phyloP scores from a whole-genome alignment of 2,113 vertebrate genomes.

The Arvicanthis niloticus region DNA sequence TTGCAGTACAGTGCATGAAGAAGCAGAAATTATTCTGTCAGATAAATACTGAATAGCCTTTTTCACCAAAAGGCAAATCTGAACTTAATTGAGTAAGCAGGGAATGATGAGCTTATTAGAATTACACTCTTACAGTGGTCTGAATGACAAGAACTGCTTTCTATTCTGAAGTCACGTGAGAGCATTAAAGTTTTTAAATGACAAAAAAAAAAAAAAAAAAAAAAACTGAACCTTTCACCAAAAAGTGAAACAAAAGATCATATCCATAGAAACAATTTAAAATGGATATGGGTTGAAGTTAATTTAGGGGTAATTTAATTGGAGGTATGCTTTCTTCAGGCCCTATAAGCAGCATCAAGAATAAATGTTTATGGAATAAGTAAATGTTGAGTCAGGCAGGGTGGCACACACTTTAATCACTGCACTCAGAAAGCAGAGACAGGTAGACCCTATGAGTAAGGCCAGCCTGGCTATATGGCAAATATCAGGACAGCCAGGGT shows the following conservation, averaged over 20 bases:
- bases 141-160: neutral
- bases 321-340: neutral
- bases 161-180: neutral
- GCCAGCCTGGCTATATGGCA: neutral
- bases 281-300: neutral
- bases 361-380: neutral
- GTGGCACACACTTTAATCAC: neutral
- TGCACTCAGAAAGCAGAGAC: neutral
- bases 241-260: neutral
- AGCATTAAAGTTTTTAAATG: neutral
- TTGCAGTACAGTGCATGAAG: neutral
- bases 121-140: neutral
- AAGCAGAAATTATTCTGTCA: slow-evolving; percentile 2
- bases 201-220: neutral
- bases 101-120: neutral
- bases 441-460: neutral
- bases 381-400: neutral
- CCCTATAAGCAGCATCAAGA: neutral
- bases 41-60: neutral
- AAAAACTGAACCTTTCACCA: neutral
- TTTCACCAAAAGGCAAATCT: slow-evolving; percentile 25
- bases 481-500: neutral
- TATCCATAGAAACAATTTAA: neutral
- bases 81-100: neutral
- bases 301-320: neutral